A percentile compares a stretch with the other conserved stretches of the same genome.
These are phyloP conservation scores for Agrotis ipsilon DNA, from an alignment of 2,888 invertebrate species.

Conservation along the genomic window DNA sequence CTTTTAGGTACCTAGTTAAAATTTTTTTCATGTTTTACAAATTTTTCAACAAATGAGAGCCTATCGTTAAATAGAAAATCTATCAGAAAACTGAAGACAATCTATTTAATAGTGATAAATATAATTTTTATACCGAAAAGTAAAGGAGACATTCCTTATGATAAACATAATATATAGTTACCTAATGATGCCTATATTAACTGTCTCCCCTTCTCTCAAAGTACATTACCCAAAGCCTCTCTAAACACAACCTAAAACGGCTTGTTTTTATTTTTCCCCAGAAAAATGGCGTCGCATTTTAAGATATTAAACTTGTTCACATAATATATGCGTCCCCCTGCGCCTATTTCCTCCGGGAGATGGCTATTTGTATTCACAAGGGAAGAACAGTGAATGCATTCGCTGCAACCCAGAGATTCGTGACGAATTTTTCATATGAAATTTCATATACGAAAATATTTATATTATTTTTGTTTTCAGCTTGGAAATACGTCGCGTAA, in stretches of 20 bases:
- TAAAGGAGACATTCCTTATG: too few relatives aligned
- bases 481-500: constrained; percentile 39
- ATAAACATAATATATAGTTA: too few relatives aligned
- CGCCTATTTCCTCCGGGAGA: constrained; percentile 74
- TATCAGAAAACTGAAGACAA: too few relatives aligned
- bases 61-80: too few relatives aligned
- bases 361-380: constrained; percentile 83
- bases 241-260: constrained; percentile 29
- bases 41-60: too few relatives aligned
- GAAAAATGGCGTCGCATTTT: constrained; percentile 74
- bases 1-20: too few relatives aligned
- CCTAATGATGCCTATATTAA: not conserved
- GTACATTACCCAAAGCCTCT: constrained; percentile 27
- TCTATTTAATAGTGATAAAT: too few relatives aligned
- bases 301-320: constrained; percentile 79
- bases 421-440: constrained; percentile 75
- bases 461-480: constrained; percentile 63
- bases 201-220: constrained; percentile 1
- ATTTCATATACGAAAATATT: constrained; percentile 70
- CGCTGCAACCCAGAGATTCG: constrained; percentile 74
- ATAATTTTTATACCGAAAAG: too few relatives aligned
- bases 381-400: constrained; percentile 79
- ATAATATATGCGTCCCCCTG: constrained; percentile 78
- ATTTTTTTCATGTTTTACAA: too few relatives aligned
- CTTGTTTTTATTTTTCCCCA: constrained; percentile 59